A percentile compares a stretch with the other conserved stretches of the same genome.
Conservation (phyloP, 1,140 invertebrate species). For the Drosophila parabipectinata region DNA sequence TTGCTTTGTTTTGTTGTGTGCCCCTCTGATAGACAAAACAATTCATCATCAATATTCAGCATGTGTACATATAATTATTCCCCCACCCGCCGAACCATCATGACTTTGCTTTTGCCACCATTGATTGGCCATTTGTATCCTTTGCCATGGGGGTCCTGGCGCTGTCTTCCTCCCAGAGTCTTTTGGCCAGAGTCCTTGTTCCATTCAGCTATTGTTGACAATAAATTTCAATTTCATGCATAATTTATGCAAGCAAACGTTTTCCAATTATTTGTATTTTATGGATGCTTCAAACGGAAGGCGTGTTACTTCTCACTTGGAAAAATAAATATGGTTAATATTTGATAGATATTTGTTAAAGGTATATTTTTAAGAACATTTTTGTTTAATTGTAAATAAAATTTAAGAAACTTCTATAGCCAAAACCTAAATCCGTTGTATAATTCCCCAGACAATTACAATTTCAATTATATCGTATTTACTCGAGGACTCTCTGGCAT, state of each 20-base stretch:
- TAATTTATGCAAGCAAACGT: constrained; percentile 55
- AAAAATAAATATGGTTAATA: too few relatives aligned
- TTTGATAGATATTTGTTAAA: too few relatives aligned
- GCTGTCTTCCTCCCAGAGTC: not conserved
- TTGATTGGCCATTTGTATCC: constrained; percentile 56
- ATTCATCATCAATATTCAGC: constrained; percentile 68
- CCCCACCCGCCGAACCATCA: not conserved
- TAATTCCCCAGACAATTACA: constrained; percentile 7
- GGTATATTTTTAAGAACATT: too few relatives aligned
- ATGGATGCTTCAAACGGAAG: constrained; percentile 14
- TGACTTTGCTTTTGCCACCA: constrained; percentile 7
- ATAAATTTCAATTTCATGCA: constrained; percentile 58
- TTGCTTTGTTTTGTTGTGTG: not conserved
- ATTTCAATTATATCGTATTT: constrained; percentile 7
- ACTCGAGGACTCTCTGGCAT: not conserved
- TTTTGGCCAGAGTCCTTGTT: not conserved
- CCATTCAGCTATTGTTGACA: constrained; percentile 30
- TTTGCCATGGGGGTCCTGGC: constrained; percentile 7
- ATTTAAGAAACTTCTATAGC: too few relatives aligned
- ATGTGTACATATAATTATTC: constrained; percentile 71
- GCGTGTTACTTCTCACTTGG: not conserved
- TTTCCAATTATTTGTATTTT: constrained; percentile 54
- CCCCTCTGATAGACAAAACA: constrained; percentile 40
- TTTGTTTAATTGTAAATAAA: too few relatives aligned
- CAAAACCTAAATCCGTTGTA: too few relatives aligned